Evolutionary conservation across 2,888 invertebrate genomes (phyloP).

Genomic region (Clostera curtula): DNA sequence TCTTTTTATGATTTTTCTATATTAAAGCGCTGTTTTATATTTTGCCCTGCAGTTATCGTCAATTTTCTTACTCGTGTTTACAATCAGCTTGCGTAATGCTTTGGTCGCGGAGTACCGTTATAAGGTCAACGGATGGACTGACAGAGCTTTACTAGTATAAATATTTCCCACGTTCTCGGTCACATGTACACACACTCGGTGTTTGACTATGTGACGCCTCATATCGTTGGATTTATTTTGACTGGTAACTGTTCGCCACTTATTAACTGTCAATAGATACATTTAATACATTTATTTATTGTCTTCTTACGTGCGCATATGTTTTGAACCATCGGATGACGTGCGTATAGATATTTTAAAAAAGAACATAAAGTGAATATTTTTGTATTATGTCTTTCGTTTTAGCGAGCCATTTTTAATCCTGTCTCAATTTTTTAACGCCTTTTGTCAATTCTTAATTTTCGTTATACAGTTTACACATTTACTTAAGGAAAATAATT

Average conservation of each 20-base stretch:
- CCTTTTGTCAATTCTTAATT: too few relatives aligned
- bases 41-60: slow-evolving; percentile 1
- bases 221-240: slow-evolving; percentile 37
- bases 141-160: slow-evolving; percentile 37
- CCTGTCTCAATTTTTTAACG: too few relatives aligned
- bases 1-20: slow-evolving; percentile 23
- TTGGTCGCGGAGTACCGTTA: slow-evolving; percentile 42
- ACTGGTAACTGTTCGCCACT: slow-evolving; percentile 31
- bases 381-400: too few relatives aligned
- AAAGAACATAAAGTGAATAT: too few relatives aligned
- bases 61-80: slow-evolving; percentile 13
- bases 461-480: too few relatives aligned
- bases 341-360: too few relatives aligned
- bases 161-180: slow-evolving; percentile 56
- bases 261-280: slow-evolving; percentile 31
- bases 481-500: too few relatives aligned
- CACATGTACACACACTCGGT: slow-evolving; percentile 28
- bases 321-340: slow-evolving; percentile 9
- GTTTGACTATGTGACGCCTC: slow-evolving; percentile 25
- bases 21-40: background rate
- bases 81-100: slow-evolving; percentile 38
- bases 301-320: slow-evolving; percentile 18
- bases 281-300: slow-evolving; percentile 30
- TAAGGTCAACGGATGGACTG: slow-evolving; percentile 47
- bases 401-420: too few relatives aligned